A percentile compares a stretch with the other conserved stretches of the same genome.
phyloP scores from a whole-genome alignment of 2,113 vertebrate genomes.

The Pipa parva region DNA sequence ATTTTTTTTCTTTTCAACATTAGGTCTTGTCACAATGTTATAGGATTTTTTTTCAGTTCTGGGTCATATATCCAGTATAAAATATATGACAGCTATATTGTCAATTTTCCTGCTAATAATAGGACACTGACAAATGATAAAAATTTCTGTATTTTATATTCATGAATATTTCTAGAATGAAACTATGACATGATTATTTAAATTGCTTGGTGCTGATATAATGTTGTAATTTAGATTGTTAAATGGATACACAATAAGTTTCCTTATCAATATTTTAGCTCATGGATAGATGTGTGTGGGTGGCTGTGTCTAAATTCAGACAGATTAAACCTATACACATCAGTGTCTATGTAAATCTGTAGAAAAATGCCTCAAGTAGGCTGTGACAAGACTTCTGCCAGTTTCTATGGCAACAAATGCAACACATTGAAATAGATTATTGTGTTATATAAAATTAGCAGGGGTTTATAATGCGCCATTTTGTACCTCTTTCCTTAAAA shows the following conservation, averaged over 20 bases:
- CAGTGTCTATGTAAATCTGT: conserved; percentile 33
- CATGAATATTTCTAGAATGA: neutral
- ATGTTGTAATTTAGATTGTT: neutral
- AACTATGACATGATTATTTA: neutral
- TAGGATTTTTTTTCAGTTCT: no score
- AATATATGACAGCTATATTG: no score
- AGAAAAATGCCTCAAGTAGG: conserved; percentile 23
- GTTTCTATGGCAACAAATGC: conserved; percentile 37
- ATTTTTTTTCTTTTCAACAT: no score
- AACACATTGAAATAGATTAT: conserved; percentile 33
- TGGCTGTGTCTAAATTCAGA: conserved; percentile 30
- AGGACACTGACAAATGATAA: neutral
- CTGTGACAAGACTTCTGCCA: conserved; percentile 31
- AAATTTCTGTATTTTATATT: neutral
- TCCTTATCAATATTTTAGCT: conserved; percentile 22
- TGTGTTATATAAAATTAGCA: conserved; percentile 29
- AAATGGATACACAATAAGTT: neutral
- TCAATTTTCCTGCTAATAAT: no score
- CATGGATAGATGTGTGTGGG: conserved; percentile 16
- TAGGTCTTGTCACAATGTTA: no score
- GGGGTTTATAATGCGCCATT: conserved; percentile 8
- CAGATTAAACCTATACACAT: conserved; percentile 34
- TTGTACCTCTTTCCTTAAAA: neutral
- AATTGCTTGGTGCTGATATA: neutral
- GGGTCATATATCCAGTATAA: no score